Evolutionary conservation across 1,140 invertebrate genomes (phyloP).

Genomic region (Lasioglossum albipes): DNA sequence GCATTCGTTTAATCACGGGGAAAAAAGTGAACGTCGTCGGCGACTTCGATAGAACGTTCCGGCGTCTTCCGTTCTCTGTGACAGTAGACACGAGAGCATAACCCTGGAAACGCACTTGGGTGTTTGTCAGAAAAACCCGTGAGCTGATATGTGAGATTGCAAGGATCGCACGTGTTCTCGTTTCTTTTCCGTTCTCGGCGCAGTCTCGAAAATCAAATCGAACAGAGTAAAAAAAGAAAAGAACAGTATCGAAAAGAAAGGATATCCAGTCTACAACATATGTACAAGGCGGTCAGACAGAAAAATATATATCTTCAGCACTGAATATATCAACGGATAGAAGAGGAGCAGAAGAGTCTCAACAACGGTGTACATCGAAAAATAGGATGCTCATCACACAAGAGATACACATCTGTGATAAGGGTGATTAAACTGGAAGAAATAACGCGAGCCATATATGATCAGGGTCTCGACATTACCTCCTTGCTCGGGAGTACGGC

Average conservation of each 20-base stretch:
- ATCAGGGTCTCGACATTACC: constrained; percentile 82
- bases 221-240: not conserved
- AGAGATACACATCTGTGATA: constrained; percentile 43
- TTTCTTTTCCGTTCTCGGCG: not conserved
- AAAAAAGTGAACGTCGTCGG: not conserved
- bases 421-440: constrained; percentile 31
- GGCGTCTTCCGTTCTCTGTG: not conserved
- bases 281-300: constrained; percentile 55
- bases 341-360: constrained; percentile 21
- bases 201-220: not conserved
- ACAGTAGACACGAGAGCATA: not conserved
- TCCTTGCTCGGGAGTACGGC: constrained; percentile 91
- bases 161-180: not conserved
- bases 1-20: not conserved
- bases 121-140: no score
- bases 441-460: not conserved
- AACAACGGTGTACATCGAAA: constrained; percentile 45
- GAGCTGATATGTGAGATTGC: no score
- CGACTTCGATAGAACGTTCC: not conserved
- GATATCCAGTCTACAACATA: constrained; percentile 50
- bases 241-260: not conserved
- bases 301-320: constrained; percentile 35
- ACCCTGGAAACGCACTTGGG: not conserved
- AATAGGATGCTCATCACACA: constrained; percentile 50
- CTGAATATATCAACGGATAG: constrained; percentile 35